Evolutionary conservation across 1,140 invertebrate genomes (phyloP), one percentile per base, ranked within the genome.

Genomic region (Pseudomyrmex concolor): DNA sequence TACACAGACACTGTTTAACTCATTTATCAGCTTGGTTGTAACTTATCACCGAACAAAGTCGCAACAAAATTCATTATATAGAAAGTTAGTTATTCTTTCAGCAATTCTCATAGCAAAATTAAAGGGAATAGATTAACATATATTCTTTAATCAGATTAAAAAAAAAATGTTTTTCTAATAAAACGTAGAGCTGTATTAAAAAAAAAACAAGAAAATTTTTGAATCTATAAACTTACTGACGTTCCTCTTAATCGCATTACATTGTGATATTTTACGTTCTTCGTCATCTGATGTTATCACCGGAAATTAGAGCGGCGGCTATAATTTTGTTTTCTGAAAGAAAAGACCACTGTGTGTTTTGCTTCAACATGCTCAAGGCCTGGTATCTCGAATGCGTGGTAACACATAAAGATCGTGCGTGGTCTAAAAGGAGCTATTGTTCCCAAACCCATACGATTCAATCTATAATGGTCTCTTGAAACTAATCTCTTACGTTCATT

Each of bases 261-360:
- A 48, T 60, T 59, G 66, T 22, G 19, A 71, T 59, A 59, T 48
- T 34, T 70, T 54, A 70, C 19, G 8, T 60, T 80, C 22, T 50
- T 19, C 54, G 17, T 59, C 66, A 19, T 59, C 15, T n/a, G 54
- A 71, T 70, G 67, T 80, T 80, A 80, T 80, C 66, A 55, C 76
- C 76, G 66, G 76, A 80, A 71, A 80, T 71, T 70, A 80, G 19
- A 25, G 15, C 55, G 76, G n/a, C 76, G 43, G 54, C 19, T 70
- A 60, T 80, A 80, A 80, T 80, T 80, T 71, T 80, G 66, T 80
- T 80, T 80, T 50, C 66, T 80, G 22, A 80, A 71, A 80, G 76
- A 80, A 80, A 62, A 80, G 66, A 71, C 63, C 63, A 78, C 76
- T 80, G 66, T 70, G 66, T 70, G 70, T 80, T 48, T 80, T 71